Conservation (phyloP, 2,113 vertebrate genomes). For the Illadopsis cleaveri region DNA sequence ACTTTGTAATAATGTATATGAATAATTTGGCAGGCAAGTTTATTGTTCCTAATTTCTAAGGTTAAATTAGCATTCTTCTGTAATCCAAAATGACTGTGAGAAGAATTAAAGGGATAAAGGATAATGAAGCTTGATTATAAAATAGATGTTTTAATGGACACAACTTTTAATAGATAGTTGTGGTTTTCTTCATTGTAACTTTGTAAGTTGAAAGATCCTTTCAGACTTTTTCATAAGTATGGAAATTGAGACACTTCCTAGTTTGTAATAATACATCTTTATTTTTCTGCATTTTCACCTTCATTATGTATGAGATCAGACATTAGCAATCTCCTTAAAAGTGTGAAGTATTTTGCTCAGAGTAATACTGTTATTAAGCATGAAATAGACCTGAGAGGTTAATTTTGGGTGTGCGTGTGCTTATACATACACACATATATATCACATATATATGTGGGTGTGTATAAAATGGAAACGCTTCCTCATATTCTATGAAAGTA, state of each 20-base stretch:
- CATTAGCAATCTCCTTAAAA: neutral
- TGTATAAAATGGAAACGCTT: neutral
- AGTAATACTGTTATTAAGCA: neutral
- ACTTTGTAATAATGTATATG: neutral
- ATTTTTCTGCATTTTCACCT: neutral
- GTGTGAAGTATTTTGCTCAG: neutral
- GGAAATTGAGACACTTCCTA: neutral
- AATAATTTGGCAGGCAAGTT: neutral
- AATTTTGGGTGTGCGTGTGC: neutral
- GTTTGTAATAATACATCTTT: neutral
- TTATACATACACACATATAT: fast-evolving
- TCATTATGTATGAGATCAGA: neutral
- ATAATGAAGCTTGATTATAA: neutral
- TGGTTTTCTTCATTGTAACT: neutral
- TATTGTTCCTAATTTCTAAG: neutral
- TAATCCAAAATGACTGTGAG: neutral
- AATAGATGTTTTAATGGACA: neutral
- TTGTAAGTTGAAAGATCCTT: neutral
- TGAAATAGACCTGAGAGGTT: neutral
- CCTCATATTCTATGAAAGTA: neutral
- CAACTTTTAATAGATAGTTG: neutral
- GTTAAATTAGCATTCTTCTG: neutral
- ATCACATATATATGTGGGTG: neutral
- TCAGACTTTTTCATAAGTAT: neutral
- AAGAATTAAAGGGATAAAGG: neutral